Base-by-base conservation (phyloP, 2,888 invertebrate genomes). In the Drosophila longiperda region DNA sequence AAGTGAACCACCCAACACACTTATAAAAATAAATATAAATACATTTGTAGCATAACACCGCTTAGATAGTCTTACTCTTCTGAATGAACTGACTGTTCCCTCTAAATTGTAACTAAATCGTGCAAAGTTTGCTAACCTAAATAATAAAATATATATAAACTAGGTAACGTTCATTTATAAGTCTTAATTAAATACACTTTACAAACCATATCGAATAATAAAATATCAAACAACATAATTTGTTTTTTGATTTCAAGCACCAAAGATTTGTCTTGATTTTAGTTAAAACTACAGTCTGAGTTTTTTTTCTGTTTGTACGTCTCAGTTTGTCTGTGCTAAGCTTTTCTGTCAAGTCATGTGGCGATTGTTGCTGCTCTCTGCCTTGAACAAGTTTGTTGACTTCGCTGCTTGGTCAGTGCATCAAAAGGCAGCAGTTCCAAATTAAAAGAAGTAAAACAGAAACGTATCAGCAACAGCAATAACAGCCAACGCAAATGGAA, bases 371-470 rank as follows among this genome's bases (percentile, higher is more conserved):
- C 62, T 57, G 34, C 65, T 67, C 64, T 66, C 65, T 66, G 75
- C 87, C 87, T 85, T 85, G 84, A 81, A 81, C 79, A 81, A 87
- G 84, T 85, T 85, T 85, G 73, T 85, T 85, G 84, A 86, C 84
- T 86, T 75, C 82, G 40, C 53, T 42, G 64, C 67, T 71, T 73
- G 75, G 78, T 59, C 73, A 81, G 64, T 82, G 73, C 81, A 80
- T 49, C 78, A 75, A 57, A 63, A 74, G 67, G 32, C 66, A 62
- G 48, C 52, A 57, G 15, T 11, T 59, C 20, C n/a, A 61, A 54
- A 62, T 17, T 15, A 36, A 34, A 52, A 65, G 20, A 66, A 57
- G 36, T 55, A 50, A 59, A 49, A 33, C 26, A 54, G 52, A 50
- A 66, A 58, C 17, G 32, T 32, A 63, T 50, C 34, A 38, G 26